Evolutionary conservation across 2,888 invertebrate genomes (phyloP), one percentile per base, ranked within the genome.

Genomic region (Acheta domesticus): DNA sequence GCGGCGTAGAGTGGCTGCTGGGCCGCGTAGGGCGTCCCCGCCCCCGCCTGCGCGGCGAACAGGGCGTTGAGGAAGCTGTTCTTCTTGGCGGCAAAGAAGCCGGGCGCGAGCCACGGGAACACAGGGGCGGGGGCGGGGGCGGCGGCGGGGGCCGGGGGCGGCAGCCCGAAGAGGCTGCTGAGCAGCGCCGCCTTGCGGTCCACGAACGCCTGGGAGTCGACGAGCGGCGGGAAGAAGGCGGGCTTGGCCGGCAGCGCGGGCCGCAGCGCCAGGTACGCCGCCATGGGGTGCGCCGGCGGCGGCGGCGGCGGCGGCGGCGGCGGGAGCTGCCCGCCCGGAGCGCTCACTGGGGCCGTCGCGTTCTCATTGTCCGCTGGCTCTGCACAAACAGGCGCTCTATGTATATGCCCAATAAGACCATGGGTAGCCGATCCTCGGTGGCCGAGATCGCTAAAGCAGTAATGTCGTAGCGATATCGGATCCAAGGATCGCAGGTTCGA

Each of bases 1-100:
- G 74, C 78, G 3, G 78, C 48, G 74, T 79, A 80, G 16, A 78
- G 48, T 36, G 62, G 74, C 20, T 79, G 80, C n/a, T 77, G 36
- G 20, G 75, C 14, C 0, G 62, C 4, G n/a, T 19, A 62, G 14
- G 16, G 16, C 16, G 76, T 1, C 8, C 12, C 21, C 11, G 76
- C 8, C 8, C 12, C 21, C 11, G 36, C 14, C 11, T 62, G 62
- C 16, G 16, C 62, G 16, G 62, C 62, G 0, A 62, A 1, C n/a
- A 62, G 62, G n/a, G 14, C n/a, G 62, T 4, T 12, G 14, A 62
- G n/a, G 62, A 62, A 62, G n/a, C 62, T 62, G n/a, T 62, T 62
- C 62, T 62, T 62, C 62, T 62, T 62, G n/a, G 62, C 11, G n/a
- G 62, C n/a, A 12, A 62, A 62, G 62, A 19, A 62, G n/a, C 16